Percentiles rank a stretch among this genome's conserved stretches.
Evolutionary conservation across 1,140 invertebrate genomes (phyloP).

Genomic region (Lucilia sericata): DNA sequence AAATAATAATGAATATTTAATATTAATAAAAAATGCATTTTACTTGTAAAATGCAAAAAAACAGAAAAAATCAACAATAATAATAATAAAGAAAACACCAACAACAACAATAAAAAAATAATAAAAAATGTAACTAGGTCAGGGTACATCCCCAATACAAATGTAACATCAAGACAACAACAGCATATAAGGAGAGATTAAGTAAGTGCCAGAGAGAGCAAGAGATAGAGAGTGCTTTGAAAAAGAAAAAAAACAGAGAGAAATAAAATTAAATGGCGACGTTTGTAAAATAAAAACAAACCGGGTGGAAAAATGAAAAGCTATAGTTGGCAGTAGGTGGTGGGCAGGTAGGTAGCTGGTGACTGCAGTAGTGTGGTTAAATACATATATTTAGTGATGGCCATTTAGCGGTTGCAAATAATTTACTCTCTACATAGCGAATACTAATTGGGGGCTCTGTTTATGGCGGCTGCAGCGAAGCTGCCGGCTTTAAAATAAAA

Average conservation of each 20-base stretch:
- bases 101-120: slow-evolving; percentile 36
- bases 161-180: not conserved
- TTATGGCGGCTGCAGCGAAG: too few relatives aligned
- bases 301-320: not conserved
- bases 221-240: not conserved
- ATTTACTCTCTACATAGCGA: too few relatives aligned
- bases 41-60: not conserved
- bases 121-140: slow-evolving; percentile 60
- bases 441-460: too few relatives aligned
- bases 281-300: not conserved
- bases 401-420: too few relatives aligned
- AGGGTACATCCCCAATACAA: slow-evolving; percentile 56
- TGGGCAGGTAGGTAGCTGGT: too few relatives aligned
- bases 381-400: too few relatives aligned
- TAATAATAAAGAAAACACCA: slow-evolving; percentile 25
- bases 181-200: not conserved
- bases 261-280: not conserved
- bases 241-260: not conserved
- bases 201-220: not conserved
- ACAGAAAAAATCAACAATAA: not conserved
- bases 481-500: too few relatives aligned
- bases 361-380: too few relatives aligned
- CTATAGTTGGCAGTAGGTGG: not conserved
- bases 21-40: slow-evolving; percentile 10
- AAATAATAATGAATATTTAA: not conserved